These are phyloP conservation scores for Agrilus planipennis DNA, from an alignment of 1,140 invertebrate genomes.

Conservation along the genomic window DNA sequence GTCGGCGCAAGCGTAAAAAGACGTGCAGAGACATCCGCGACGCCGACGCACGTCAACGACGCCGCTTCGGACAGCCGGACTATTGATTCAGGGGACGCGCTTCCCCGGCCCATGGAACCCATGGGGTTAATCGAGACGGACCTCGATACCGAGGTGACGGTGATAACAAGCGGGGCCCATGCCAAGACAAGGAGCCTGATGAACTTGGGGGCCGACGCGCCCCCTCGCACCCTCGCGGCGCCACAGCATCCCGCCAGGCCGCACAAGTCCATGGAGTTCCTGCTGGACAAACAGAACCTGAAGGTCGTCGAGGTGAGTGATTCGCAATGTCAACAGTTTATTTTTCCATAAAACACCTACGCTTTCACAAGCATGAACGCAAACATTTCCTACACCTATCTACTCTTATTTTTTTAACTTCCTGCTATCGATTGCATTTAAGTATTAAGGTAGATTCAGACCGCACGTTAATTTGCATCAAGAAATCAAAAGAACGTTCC, in stretches of 20 bases:
- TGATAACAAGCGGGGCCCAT: constrained; percentile 37
- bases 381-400: too few species aligned
- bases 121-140: constrained; percentile 74
- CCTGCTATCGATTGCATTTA: too few species aligned
- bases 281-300: constrained; percentile 80
- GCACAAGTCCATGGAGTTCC: constrained; percentile 87
- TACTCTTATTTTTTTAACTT: too few species aligned
- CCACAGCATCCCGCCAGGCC: constrained; percentile 40
- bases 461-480: too few species aligned
- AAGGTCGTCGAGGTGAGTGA: constrained; percentile 57
- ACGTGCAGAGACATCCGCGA: constrained; percentile 25
- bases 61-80: constrained; percentile 32
- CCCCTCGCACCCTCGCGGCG: constrained; percentile 28
- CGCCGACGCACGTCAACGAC: constrained; percentile 28
- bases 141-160: constrained; percentile 57
- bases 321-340: too few species aligned
- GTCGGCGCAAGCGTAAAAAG: constrained; percentile 33
- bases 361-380: too few species aligned
- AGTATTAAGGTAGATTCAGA: too few species aligned
- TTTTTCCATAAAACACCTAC: too few species aligned
- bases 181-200: constrained; percentile 68
- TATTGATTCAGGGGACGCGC: constrained; percentile 33
- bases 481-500: too few species aligned
- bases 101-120: constrained; percentile 31
- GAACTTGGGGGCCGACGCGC: constrained; percentile 54